phyloP scores from a whole-genome alignment of 2,888 invertebrate species.

The Melanchra persicariae region DNA sequence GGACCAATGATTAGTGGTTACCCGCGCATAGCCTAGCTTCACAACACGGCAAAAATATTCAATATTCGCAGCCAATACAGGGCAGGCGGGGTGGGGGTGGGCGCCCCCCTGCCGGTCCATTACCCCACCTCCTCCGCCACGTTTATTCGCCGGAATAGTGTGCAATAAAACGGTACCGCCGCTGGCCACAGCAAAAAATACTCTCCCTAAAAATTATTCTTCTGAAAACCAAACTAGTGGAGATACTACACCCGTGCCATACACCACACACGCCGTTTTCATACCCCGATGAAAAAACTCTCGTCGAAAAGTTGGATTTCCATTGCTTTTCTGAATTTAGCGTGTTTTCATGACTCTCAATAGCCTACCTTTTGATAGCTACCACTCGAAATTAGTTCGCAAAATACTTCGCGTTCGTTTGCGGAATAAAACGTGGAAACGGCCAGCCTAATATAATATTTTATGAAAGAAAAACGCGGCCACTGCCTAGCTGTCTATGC shows the following conservation, averaged over 20 bases:
- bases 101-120: conserved; percentile 79
- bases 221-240: conserved; percentile 74
- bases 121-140: conserved; percentile 79
- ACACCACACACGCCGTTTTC: conserved; percentile 61
- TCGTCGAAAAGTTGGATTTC: conserved; percentile 62
- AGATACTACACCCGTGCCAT: conserved; percentile 54
- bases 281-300: conserved; percentile 62
- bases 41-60: conserved; percentile 86
- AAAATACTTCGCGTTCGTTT: conserved; percentile 50
- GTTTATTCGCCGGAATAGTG: conserved; percentile 89
- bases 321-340: conserved; percentile 71
- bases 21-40: conserved; percentile 74
- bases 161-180: conserved; percentile 88
- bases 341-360: conserved; percentile 70
- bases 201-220: conserved; percentile 83
- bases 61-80: conserved; percentile 85
- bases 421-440: conserved; percentile 46
- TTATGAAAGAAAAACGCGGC: conserved; percentile 40
- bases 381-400: conserved; percentile 59
- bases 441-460: conserved; percentile 49
- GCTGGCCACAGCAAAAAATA: conserved; percentile 86
- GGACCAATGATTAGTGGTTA: conserved; percentile 83
- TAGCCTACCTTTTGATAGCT: conserved; percentile 62
- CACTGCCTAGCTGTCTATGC: neutral
- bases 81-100: conserved; percentile 59